Evolutionary conservation across 2,888 invertebrate genomes (phyloP), one percentile per base, ranked within the genome.

Genomic region (Meloe dianella): DNA sequence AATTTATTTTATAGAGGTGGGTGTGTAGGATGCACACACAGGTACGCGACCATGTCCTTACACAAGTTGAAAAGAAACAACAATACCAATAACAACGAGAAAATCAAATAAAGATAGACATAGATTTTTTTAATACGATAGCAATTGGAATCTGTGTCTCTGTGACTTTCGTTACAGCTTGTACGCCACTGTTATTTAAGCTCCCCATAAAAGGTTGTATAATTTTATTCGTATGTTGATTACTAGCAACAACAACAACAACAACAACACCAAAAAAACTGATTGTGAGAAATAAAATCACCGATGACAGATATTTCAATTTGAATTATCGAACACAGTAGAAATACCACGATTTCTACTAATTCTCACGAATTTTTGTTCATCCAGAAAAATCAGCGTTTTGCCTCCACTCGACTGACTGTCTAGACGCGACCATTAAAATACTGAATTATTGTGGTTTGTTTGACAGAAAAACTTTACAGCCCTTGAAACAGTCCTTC

Each of bases 1-100:
- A 84, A 84, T 84, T 84, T 84, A 84, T 84, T 84, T 84, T 84
- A 84, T 80, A 77, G 79, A 78, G 78, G 79, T 80, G 80, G 80
- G 80, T 76, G 80, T 79, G 78, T 78, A 76, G 75, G 78, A 77
- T 76, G 77, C 76, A 68, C 74, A 76, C 74, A 76, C 77, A 76
- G 77, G 75, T 77, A 78, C 75, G 71, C 70, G 72, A 73, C 68
- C 70, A 67, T 64, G 58, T 67, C 69, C 72, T 68, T 67, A 35
- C 66, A 73, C 73, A 65, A 71, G 72, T 73, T 69, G 70, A 72
- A 77, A 73, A 65, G 70, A 71, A 72, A 77, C 65, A 54, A 60
- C 62, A 62, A n/a, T 20, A 63, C 54, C 20, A 41, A 61, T 20
- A 47, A 32, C 63, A 14, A 1, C 4, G 58, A 58, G 57, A 60